Base-by-base conservation (phyloP, 2,113 vertebrate species). In the Crotophaga sulcirostris region DNA sequence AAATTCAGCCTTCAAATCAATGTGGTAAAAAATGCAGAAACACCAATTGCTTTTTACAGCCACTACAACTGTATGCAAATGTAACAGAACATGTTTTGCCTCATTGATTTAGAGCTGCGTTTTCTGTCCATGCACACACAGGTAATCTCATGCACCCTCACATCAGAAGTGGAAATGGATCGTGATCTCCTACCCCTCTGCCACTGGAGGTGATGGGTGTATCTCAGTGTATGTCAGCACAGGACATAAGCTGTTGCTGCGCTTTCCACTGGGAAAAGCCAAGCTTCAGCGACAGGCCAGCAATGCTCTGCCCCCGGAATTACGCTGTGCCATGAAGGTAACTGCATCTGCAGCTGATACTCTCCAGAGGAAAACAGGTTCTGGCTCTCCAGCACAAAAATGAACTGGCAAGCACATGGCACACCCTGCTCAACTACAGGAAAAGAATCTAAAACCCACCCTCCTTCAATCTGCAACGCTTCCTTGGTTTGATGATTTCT, bases 341-440 rank as follows among this genome's bases (percentile, higher is more conserved):
- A 63, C 38, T 2, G 0, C 59, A 21, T 12, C 68, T 26, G 36
- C 49, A 33, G 67, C 40, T 42, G 49, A 62, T 11, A 13, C 7
- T 42, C 52, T 84, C 20, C 88, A 60, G 54, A 4, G 44, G 54
- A 42, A 93, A 73, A 8, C 40, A 44, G 67, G 26, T 13, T 18
- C 52, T 23, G 23, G 25, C 33, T 25, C 80, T 17, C 45, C 31
- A 51, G 72, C 26, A n/a, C 31, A n/a, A 31, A 18, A 38, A 11
- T 0, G 36, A 52, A 11, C 17, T 21, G 58, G 33, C 16, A 38
- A 58, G 68, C 31, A 8, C 1, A 1, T 7, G n/a, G 58, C 24
- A n/a, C 29, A 8, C 4, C 4, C 52, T 8, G 20, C 58, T 56
- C 49, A 14, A 1, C 8, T 5, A 12, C 40, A 59, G 63, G 62